phyloP scores from a whole-genome alignment of 2,888 invertebrate genomes.

The Melanophora roralis region DNA sequence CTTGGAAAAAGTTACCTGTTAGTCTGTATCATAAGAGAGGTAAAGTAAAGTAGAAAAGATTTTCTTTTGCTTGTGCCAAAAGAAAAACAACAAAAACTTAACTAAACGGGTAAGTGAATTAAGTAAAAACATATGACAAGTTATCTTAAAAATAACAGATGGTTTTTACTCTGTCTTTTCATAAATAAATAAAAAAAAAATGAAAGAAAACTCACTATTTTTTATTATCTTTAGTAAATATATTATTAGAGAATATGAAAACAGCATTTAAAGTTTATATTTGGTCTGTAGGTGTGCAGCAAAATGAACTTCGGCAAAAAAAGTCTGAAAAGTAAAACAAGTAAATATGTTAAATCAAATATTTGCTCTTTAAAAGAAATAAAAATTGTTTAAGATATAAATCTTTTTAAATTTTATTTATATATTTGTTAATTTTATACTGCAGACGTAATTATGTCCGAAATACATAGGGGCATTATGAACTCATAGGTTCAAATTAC shows the following conservation, averaged over 20 bases:
- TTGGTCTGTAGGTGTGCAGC: neutral
- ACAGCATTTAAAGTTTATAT: constrained; percentile 16
- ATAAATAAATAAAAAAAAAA: neutral
- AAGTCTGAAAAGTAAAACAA: too few species aligned
- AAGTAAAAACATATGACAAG: constrained; percentile 38
- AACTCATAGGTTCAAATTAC: too few species aligned
- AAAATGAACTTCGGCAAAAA: too few species aligned
- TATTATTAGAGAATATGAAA: constrained; percentile 37
- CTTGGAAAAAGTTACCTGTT: constrained; percentile 23
- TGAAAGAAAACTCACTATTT: neutral
- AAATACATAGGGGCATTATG: too few species aligned
- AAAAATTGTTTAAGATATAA: too few species aligned
- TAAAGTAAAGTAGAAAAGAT: constrained; percentile 17
- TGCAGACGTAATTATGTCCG: too few species aligned
- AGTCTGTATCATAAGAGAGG: constrained; percentile 27
- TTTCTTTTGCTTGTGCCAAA: constrained; percentile 22
- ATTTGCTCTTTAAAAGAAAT: too few species aligned
- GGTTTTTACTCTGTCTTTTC: constrained; percentile 24
- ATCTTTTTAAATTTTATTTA: too few species aligned
- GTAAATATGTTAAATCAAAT: too few species aligned
- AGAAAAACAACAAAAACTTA: constrained; percentile 6
- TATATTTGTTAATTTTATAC: too few species aligned
- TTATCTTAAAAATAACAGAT: constrained; percentile 55
- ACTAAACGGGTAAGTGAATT: constrained; percentile 30
- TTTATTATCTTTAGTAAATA: constrained; percentile 7